These are phyloP conservation scores for Drosophila colorata DNA, from an alignment of 2,888 invertebrate genomes.

Conservation along the genomic window DNA sequence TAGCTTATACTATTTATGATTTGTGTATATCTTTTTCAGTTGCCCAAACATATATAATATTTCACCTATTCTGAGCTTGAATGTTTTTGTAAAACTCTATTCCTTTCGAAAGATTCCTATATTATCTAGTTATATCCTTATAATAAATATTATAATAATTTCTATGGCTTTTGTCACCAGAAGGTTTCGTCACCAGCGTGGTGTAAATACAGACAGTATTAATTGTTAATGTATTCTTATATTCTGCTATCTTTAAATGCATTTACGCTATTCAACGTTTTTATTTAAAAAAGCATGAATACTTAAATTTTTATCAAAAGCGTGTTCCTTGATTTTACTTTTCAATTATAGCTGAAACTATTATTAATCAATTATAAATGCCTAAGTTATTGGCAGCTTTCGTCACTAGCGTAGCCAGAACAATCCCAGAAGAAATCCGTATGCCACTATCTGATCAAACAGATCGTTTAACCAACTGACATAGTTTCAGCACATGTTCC, in stretches of 20 bases:
- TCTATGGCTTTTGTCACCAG: too few species aligned
- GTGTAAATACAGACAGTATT: too few species aligned
- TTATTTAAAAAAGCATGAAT: too few species aligned
- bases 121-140: too few species aligned
- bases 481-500: constrained; percentile 31
- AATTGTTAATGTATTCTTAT: background rate
- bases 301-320: background rate
- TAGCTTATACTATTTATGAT: too few species aligned
- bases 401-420: background rate
- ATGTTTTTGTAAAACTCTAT: too few species aligned
- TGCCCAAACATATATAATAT: background rate
- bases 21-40: too few species aligned
- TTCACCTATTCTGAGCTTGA: background rate
- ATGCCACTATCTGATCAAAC: constrained; percentile 26
- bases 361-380: background rate
- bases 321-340: background rate
- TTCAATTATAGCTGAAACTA: background rate
- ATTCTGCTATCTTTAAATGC: background rate
- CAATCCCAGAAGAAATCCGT: background rate
- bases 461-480: constrained; percentile 51
- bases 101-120: too few species aligned
- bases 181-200: background rate
- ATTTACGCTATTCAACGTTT: too few species aligned
- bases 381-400: background rate
- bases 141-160: too few species aligned